Conservation (phyloP, 2,113 vertebrate species). For the Mustelus asterias region DNA sequence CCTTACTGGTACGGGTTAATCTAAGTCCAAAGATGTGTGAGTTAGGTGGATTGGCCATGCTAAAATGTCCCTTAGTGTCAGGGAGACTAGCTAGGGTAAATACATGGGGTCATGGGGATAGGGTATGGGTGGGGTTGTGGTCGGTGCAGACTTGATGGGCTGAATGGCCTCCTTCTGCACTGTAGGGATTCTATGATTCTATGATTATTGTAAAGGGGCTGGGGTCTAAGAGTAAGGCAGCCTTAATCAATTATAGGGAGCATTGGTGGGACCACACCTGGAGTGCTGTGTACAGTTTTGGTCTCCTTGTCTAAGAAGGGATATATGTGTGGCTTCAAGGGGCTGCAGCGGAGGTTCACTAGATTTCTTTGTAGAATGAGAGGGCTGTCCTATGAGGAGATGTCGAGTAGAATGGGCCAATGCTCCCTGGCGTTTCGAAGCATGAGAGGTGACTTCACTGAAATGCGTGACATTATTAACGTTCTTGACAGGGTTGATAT, state of each 20-base stretch:
- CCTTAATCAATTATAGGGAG: too few species aligned
- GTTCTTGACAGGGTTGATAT: not conserved
- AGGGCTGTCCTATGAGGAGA: not conserved
- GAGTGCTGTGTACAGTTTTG: not conserved
- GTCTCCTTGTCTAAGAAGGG: not conserved
- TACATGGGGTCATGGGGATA: too few species aligned
- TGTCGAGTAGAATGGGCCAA: not conserved
- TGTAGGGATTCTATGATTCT: too few species aligned
- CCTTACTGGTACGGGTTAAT: not conserved
- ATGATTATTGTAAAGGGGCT: not conserved
- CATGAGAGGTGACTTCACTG: not conserved
- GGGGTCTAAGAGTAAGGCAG: not conserved
- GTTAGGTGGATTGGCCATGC: too few species aligned
- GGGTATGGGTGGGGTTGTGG: too few species aligned
- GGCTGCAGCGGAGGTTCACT: not conserved
- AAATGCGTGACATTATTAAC: not conserved
- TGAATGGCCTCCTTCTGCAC: too few species aligned
- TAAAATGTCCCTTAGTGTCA: too few species aligned
- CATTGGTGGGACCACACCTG: not conserved
- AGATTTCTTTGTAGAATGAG: not conserved
- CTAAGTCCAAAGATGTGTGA: too few species aligned
- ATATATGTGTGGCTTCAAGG: not conserved
- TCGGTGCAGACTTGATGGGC: too few species aligned
- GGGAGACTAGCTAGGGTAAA: too few species aligned
- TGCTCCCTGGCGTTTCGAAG: not conserved